Conservation (phyloP, 1,140 invertebrate genomes). For the Muscidifurax raptorellus region DNA sequence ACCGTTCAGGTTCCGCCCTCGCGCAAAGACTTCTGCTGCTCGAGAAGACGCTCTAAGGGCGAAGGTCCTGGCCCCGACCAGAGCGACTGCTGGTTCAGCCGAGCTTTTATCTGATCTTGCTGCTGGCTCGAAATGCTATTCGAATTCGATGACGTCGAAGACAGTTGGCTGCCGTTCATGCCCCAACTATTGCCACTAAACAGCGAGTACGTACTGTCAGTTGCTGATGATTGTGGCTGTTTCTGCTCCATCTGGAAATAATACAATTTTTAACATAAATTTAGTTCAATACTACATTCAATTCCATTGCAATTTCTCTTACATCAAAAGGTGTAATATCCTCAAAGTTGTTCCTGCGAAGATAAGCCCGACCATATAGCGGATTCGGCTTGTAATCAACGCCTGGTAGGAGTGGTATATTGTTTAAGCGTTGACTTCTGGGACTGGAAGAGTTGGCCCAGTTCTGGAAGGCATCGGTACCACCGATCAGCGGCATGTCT, state of each 20-base stretch:
- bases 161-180: constrained; percentile 57
- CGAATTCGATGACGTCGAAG: constrained; percentile 51
- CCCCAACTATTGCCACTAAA: constrained; percentile 80
- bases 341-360: constrained; percentile 60
- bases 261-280: background rate
- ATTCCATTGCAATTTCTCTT: constrained; percentile 2
- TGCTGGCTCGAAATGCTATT: background rate
- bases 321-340: constrained; percentile 62
- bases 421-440: constrained; percentile 53
- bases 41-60: constrained; percentile 86
- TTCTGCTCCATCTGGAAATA: constrained; percentile 63
- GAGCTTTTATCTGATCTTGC: constrained; percentile 61
- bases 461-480: constrained; percentile 59
- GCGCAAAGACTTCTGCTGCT: constrained; percentile 84
- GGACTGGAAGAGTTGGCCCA: constrained; percentile 61
- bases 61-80: constrained; percentile 87
- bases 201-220: constrained; percentile 80
- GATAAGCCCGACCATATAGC: constrained; percentile 55
- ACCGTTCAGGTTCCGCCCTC: constrained; percentile 69
- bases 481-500: constrained; percentile 50
- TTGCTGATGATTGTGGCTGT: constrained; percentile 57
- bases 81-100: constrained; percentile 79
- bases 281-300: background rate
- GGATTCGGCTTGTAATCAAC: constrained; percentile 63
- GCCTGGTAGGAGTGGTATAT: constrained; percentile 56